phyloP scores from a whole-genome alignment of 1,140 invertebrate species.

The Trypoxylus dichotomus region DNA sequence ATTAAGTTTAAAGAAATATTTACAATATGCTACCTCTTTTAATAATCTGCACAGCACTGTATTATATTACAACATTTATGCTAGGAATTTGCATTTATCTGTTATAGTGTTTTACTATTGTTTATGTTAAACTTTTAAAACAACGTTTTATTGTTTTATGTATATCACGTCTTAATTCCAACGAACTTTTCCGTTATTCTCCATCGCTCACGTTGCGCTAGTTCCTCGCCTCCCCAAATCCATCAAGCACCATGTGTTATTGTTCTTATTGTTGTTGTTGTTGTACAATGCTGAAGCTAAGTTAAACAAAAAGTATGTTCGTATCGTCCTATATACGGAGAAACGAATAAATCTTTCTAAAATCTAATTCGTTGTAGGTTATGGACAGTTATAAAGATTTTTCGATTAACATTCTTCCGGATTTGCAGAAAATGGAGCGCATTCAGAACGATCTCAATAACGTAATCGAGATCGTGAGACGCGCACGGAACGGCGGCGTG shows the following conservation, averaged over 20 bases:
- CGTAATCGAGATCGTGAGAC: conserved; percentile 44
- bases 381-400: conserved; percentile 47
- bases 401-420: conserved; percentile 40
- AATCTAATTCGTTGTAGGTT: conserved; percentile 39
- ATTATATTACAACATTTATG: too few species aligned
- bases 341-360: neutral
- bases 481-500: conserved; percentile 38
- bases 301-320: neutral
- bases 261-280: neutral
- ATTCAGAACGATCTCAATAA: conserved; percentile 46
- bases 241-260: neutral
- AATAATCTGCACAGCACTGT: too few species aligned
- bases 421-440: conserved; percentile 44
- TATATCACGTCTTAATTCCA: too few species aligned
- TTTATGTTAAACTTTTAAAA: too few species aligned
- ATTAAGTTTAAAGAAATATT: too few species aligned
- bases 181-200: neutral
- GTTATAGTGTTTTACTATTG: too few species aligned
- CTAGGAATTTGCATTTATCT: too few species aligned
- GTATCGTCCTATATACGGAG: neutral
- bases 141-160: too few species aligned
- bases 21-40: too few species aligned
- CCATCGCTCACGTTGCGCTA: neutral
- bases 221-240: neutral
- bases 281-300: neutral